Base-by-base conservation (phyloP, 2,888 invertebrate genomes). In the Diarsia mendica region DNA sequence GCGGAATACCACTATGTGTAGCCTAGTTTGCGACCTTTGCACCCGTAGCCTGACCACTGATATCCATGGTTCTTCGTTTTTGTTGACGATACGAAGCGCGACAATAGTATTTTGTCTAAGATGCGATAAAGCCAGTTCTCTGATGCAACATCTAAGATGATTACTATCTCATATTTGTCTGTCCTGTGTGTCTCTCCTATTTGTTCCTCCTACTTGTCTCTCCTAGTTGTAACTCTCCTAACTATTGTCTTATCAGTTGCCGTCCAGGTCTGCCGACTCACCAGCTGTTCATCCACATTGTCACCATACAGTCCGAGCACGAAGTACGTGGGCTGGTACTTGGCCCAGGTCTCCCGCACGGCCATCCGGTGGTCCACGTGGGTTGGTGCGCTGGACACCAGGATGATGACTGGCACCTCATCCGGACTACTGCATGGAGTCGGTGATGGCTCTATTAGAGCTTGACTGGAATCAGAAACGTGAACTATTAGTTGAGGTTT, bases 291-390 rank as follows among this genome's bases (percentile, higher is more conserved):
- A 78, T 93, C 90, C 1, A 86, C 67, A 0, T 51, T 69, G n/a
- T 92, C 88, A 0, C 86, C 88, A 0, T 95, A 92, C 11, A 95
- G 86, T 0, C 97, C 97, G 58, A 97, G 84, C 79, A 97, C 93
- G 89, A 97, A 97, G 79, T 96, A 95, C 0, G 97, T 95, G 28
- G 96, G 95, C 39, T 96, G 91, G 65, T 95, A 92, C 28, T 88
- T 91, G 0, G 96, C 97, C 97, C 97, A 97, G 0, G 97, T 97
- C 33, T 91, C 89, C 46, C 97, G 92, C 81, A 97, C 97, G 5
- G 96, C 96, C n/a, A 94, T 94, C 2, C 97, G 93, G 13, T 97
- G 95, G 15, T 94, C 94, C 28, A 92, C 89, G 85, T 97, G 95
- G 0, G 85, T 82, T 0, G 97, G 97, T 0, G 97, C 94, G 3